Percentiles rank a stretch among this genome's conserved stretches.
Conservation (phyloP, 1,140 invertebrate genomes). For the Conopomorpha cramerella region DNA sequence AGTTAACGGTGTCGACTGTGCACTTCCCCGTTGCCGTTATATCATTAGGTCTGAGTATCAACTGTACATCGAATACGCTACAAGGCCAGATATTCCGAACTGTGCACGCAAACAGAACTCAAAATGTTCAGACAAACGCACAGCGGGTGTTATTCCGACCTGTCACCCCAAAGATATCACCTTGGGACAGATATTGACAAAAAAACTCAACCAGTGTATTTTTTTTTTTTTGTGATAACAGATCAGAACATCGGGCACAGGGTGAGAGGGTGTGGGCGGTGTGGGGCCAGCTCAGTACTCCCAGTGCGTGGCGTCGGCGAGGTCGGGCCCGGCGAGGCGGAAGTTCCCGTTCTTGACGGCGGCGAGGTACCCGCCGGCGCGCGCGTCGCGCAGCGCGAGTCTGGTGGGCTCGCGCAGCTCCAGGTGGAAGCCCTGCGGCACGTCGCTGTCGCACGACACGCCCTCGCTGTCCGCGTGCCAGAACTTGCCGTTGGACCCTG, state of each 20-base stretch:
- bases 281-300: constrained; percentile 76
- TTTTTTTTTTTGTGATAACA: too few species aligned
- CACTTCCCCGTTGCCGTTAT: too few species aligned
- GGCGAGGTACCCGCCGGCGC: constrained; percentile 78
- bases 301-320: constrained; percentile 86
- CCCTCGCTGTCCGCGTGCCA: constrained; percentile 88
- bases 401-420: constrained; percentile 91
- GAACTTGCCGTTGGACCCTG: constrained; percentile 93
- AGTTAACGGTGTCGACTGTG: too few species aligned
- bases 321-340: constrained; percentile 79
- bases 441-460: constrained; percentile 83
- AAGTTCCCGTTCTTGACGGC: constrained; percentile 95
- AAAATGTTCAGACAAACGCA: too few species aligned
- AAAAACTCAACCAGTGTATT: too few species aligned
- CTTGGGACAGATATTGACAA: too few species aligned
- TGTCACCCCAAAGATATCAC: too few species aligned
- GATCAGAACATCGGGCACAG: not conserved
- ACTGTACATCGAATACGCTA: too few species aligned
- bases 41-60: too few species aligned
- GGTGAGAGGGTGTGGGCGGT: not conserved
- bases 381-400: constrained; percentile 83
- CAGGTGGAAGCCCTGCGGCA: constrained; percentile 87
- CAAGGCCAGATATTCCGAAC: too few species aligned
- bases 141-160: too few species aligned
- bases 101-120: too few species aligned